These are phyloP conservation scores for Symphodus melops DNA, from an alignment of 2,113 vertebrate genomes.

Conservation along the genomic window DNA sequence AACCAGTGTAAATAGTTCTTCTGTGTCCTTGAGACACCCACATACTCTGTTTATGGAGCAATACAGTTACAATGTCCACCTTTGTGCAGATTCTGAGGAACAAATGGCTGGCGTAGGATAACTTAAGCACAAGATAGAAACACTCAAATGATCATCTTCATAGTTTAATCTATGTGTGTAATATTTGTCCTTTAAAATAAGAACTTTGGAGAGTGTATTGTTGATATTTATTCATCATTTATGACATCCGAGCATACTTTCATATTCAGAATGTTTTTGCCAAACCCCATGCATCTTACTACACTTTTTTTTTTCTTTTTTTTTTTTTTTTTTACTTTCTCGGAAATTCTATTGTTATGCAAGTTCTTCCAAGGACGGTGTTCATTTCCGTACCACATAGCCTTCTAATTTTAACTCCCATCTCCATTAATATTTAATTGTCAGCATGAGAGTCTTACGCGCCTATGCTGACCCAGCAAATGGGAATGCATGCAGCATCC, in stretches of 20 bases:
- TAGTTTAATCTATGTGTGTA: no score
- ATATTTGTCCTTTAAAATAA: no score
- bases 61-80: constrained; percentile 40
- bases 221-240: background rate
- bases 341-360: constrained; percentile 29
- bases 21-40: constrained; percentile 66
- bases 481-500: constrained; percentile 47
- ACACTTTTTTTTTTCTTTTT: no score
- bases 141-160: no score
- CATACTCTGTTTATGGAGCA: constrained; percentile 64
- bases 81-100: constrained; percentile 18
- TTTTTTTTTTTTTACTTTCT: constrained; percentile 9
- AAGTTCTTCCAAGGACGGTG: constrained; percentile 26
- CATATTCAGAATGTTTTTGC: constrained; percentile 4
- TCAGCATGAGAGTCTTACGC: constrained; percentile 55
- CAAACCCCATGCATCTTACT: constrained; percentile 16
- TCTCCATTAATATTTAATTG: constrained; percentile 76
- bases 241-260: constrained; percentile 1
- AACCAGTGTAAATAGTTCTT: constrained; percentile 45
- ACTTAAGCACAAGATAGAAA: background rate
- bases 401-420: constrained; percentile 74
- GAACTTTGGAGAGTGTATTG: background rate
- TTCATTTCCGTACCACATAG: constrained; percentile 46
- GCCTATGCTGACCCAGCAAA: constrained; percentile 69
- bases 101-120: background rate